These are phyloP conservation scores for Ophiodon elongatus DNA, from an alignment of 2,113 vertebrate genomes.

Conservation along the genomic window DNA sequence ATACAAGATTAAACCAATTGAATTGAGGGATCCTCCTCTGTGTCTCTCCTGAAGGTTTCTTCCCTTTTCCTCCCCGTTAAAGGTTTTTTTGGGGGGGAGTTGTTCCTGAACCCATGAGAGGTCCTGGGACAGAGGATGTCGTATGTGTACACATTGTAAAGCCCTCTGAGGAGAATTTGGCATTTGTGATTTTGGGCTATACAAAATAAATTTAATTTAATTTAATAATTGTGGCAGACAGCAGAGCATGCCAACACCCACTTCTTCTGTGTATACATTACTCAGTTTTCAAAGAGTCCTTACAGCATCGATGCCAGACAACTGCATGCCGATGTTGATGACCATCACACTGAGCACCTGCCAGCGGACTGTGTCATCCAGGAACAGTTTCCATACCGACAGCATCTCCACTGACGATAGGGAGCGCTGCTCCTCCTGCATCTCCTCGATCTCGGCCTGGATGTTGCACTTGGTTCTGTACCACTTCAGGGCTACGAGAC, in stretches of 20 bases:
- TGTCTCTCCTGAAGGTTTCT: too few relatives aligned
- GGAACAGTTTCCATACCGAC: slow-evolving; percentile 85
- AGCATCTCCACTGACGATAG: slow-evolving; percentile 84
- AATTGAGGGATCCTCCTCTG: too few relatives aligned
- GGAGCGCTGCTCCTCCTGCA: slow-evolving; percentile 90
- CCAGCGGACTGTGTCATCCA: slow-evolving; percentile 85
- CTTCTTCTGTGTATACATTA: not conserved
- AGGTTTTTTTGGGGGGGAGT: too few relatives aligned
- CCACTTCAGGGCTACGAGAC: slow-evolving; percentile 83
- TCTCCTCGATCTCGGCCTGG: slow-evolving; percentile 90
- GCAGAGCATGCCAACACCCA: not conserved
- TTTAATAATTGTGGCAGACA: not conserved
- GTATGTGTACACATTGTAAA: too few relatives aligned
- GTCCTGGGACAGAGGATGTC: too few relatives aligned
- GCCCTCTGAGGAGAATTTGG: too few relatives aligned
- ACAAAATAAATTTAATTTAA: too few relatives aligned
- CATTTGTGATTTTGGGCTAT: too few relatives aligned
- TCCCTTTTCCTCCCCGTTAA: too few relatives aligned
- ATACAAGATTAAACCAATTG: too few relatives aligned
- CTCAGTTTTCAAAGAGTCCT: slow-evolving; percentile 62
- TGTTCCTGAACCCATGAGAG: too few relatives aligned
- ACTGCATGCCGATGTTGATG: slow-evolving; percentile 93
- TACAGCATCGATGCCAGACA: slow-evolving; percentile 93
- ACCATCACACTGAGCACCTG: slow-evolving; percentile 89
- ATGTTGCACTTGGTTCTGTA: slow-evolving; percentile 87